Base-by-base conservation (phyloP, 37 sponge, comb jelly and placozoan genomes). In the Agelas oroides region DNA sequence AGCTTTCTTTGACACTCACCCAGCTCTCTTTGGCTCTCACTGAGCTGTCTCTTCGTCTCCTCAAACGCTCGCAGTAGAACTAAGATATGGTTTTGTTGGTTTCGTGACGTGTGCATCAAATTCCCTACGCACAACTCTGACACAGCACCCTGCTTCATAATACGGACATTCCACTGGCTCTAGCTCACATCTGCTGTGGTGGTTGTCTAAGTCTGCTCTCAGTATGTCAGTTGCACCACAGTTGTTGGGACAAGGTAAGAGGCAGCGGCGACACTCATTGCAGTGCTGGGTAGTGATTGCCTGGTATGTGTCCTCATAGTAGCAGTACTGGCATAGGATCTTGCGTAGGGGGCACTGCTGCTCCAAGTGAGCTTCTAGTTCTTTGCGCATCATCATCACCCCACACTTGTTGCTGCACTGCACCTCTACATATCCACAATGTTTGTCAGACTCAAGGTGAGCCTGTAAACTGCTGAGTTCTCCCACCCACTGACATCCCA, bases 171-270 rank as follows among this genome's bases (percentile, higher is more conserved):
- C 65, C 16, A 79, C 33, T 39, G 79, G 67, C 46, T 79, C 65
- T 32, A 64, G 67, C 20, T 65, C 37, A 37, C 53, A 61, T 16
- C 20, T 37, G 20, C 37, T 35, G 24, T 53, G 41, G 53, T 79
- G 80, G 32, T 24, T n/a, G 31, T 17, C 19, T 0, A 79, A 25
- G 62, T 63, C 52, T 18, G 31, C 37, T 5, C 80, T n/a, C 1
- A 21, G 31, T 52, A 79, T n/a, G 23, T 11, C 30, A 52, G 14
- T 30, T 59, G 35, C 53, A 41, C 76, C 84, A 84, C 84, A 84
- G 36, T 84, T 39, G 20, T 73, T 84, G 23, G 74, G 84, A 60
- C 84, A 84, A 1, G 19, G n/a, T 14, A 73, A 1, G 27, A 66
- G 84, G 35, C 52, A 73, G 40, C 64, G 55, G 18, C 17, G 37